phyloP scores from a whole-genome alignment of 2,888 invertebrate genomes.

The Ochropleura leucogaster region DNA sequence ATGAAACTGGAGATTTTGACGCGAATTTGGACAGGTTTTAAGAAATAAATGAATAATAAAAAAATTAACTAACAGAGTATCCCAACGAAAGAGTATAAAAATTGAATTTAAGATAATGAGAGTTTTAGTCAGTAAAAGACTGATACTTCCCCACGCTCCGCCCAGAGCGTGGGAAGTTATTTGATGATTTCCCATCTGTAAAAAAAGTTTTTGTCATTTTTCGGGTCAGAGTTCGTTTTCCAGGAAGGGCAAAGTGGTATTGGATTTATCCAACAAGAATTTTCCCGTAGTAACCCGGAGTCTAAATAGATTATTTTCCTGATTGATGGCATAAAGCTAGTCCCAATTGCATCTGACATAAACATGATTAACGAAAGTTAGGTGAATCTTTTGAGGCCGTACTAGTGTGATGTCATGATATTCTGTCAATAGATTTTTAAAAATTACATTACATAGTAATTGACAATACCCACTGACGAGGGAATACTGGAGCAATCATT shows the following conservation, averaged over 20 bases:
- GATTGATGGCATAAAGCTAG: background rate
- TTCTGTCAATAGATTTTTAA: background rate
- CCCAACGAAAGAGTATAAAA: background rate
- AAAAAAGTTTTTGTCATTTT: background rate
- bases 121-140: no score
- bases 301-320: background rate
- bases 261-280: background rate
- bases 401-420: background rate
- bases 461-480: background rate
- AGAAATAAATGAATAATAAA: background rate
- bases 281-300: no score
- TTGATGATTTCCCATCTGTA: no score
- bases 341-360: background rate
- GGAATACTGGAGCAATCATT: background rate
- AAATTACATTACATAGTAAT: no score
- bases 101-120: background rate
- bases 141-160: no score
- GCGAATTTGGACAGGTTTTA: background rate
- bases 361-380: background rate
- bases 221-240: background rate
- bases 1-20: background rate
- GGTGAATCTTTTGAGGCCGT: background rate
- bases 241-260: background rate
- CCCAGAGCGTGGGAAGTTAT: no score
- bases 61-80: background rate